These are phyloP conservation scores for Lagopus muta DNA, from an alignment of 2,113 vertebrate species.

Conservation along the genomic window DNA sequence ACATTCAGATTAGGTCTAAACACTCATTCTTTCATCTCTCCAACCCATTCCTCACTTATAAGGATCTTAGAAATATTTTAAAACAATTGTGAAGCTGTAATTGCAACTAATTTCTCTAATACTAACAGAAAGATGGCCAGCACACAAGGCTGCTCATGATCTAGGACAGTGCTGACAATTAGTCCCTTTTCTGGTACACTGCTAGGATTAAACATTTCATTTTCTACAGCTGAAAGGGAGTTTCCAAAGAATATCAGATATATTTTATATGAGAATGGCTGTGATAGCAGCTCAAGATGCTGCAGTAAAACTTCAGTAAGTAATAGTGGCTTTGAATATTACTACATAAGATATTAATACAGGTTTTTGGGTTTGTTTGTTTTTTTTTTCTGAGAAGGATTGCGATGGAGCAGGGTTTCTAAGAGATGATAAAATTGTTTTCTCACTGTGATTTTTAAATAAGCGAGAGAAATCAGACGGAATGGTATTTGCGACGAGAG, in stretches of 20 bases:
- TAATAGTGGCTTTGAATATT: constrained; percentile 1
- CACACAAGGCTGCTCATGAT: neutral
- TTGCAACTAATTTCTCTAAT: neutral
- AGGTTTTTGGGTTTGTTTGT: no score
- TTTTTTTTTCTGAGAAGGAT: neutral
- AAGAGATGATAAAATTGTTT: neutral
- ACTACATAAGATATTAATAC: neutral
- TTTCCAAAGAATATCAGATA: neutral
- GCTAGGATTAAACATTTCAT: neutral
- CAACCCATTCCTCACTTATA: neutral
- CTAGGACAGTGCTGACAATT: neutral
- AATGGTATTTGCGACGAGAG: neutral
- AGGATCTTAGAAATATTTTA: neutral
- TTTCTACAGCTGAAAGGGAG: neutral
- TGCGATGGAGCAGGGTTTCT: neutral
- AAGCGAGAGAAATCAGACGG: constrained; percentile 31
- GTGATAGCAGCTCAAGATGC: neutral
- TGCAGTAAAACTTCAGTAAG: neutral
- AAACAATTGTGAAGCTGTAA: neutral
- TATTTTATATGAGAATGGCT: neutral
- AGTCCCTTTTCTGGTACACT: neutral
- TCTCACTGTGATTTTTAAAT: constrained; percentile 42
- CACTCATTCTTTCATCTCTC: neutral
- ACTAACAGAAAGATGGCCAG: neutral
- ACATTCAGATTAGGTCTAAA: neutral